phyloP scores from a whole-genome alignment of 2,888 invertebrate species.

The Strigamia transsilvanica region DNA sequence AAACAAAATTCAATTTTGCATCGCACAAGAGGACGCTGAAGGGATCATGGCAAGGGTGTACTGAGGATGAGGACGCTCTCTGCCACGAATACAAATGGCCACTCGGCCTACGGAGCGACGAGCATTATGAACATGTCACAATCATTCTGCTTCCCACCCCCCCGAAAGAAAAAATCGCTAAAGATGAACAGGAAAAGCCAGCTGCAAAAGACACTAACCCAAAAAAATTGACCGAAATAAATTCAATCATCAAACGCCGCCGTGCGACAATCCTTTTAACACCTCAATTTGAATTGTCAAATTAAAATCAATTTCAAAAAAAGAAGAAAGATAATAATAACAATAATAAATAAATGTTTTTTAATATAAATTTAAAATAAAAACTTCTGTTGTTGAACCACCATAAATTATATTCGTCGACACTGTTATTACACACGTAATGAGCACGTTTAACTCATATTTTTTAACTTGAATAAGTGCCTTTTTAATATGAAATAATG shows the following conservation, averaged over 20 bases:
- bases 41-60: background rate
- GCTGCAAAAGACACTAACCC: conserved; percentile 30
- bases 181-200: conserved; percentile 30
- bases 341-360: background rate
- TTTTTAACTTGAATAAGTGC: background rate
- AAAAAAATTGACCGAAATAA: conserved; percentile 26
- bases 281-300: background rate
- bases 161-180: background rate
- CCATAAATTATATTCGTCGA: background rate
- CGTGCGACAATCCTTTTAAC: background rate
- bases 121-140: conserved; percentile 51
- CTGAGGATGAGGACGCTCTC: background rate
- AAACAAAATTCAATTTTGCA: conserved; percentile 52
- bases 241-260: background rate
- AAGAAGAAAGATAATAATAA: background rate
- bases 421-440: conserved; percentile 29
- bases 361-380: conserved; percentile 14
- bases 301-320: background rate
- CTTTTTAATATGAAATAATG: background rate
- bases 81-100: conserved; percentile 41
- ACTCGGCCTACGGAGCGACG: conserved; percentile 44
- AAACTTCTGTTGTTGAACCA: background rate
- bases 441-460: background rate
- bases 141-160: conserved; percentile 37
- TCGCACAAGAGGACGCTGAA: conserved; percentile 12